Evolutionary conservation across 2,797 vertebrate species (phyloP), one percentile per base, ranked within the genome.

Genomic region (Fringilla coelebs): DNA sequence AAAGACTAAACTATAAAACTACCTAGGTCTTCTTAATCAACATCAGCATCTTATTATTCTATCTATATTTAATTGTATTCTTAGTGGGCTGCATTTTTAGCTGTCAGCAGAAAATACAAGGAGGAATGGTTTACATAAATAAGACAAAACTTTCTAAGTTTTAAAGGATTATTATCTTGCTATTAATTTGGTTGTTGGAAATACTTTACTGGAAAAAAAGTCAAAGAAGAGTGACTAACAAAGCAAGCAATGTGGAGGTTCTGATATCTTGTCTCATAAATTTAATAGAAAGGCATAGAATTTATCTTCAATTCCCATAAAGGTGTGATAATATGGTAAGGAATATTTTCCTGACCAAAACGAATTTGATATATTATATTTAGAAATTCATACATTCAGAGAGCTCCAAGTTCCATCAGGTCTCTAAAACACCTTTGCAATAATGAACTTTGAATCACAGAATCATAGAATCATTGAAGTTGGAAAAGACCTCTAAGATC

Each of bases 31-130:
- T 96, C 75, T 93, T 96, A 94, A 96, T 90, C 48, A 51, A 85
- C 96, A 95, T 78, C 76, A 96, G 80, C 94, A 95, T 85, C 45
- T 96, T 92, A 87, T 79, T 97, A 88, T 95, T 97, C 94, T 36
- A 66, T 85, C 55, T 74, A 45, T 91, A 84, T 78, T 95, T 94
- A 85, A 86, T 51, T 90, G n/a, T 55, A 67, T 83, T 89, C 54
- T 79, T 75, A 66, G 31, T 75, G 22, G n/a, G 34, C 54, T 78
- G 31, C 40, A 62, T 32, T 85, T 91, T 89, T 51, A 75, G 29
- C 40, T 58, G 17, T 58, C 45, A 45, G 75, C 25, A 87, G 73
- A 85, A 88, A 88, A 72, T 45, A 73, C 10, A 40, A 82, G 21
- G 68, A 71, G 24, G 43, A 80, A 80, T 34, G n/a, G 6, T 74